Base-by-base conservation (phyloP, 2,797 vertebrate species). In the Phrynocephalus vlangalii region DNA sequence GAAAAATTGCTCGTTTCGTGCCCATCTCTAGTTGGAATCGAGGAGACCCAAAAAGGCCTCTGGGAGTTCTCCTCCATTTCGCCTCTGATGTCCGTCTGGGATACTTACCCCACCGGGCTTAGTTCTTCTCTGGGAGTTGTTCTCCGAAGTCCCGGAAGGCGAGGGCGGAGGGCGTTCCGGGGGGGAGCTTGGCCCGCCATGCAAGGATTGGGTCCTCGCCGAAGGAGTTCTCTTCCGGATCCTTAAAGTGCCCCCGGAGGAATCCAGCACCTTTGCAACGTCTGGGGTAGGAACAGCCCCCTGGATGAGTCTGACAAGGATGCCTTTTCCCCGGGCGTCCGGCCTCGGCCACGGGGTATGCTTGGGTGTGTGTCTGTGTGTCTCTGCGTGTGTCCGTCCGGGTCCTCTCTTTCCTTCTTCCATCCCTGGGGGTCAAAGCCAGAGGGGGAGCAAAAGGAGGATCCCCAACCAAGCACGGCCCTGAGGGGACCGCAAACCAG, bases 341-440 rank as follows among this genome's bases (percentile, higher is more conserved):
- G 22, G 52, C n/a, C 24, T 30, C 18, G 13, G 10, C 80, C 77
- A 70, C 79, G 91, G 93, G 38, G 38, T 44, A 44, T 44, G 38
- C 38, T 44, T 44, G 38, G 38, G 33, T 33, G 38, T 44, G 38
- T 44, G 38, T 44, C 3, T 44, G 38, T 44, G 3, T 3, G 38
- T 44, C 38, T 44, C 38, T 44, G 38, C 38, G 38, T 44, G 38
- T 44, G 38, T 44, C 38, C 38, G 90, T 92, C 94, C 71, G 88
- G 91, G 3, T 91, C 30, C 30, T n/a, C 68, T 15, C 24, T 24
- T 24, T 33, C 48, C 8, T 13, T 5, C 87, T 56, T n/a, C 28
- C 94, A 63, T 7, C n/a, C 75, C 73, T 73, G 33, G 86, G 26
- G 81, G 79, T 94, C 92, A 94, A 81, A 93, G 88, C 91, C 93